Conservation (phyloP, 2,888 invertebrate species). For the Ctena decussata region DNA sequence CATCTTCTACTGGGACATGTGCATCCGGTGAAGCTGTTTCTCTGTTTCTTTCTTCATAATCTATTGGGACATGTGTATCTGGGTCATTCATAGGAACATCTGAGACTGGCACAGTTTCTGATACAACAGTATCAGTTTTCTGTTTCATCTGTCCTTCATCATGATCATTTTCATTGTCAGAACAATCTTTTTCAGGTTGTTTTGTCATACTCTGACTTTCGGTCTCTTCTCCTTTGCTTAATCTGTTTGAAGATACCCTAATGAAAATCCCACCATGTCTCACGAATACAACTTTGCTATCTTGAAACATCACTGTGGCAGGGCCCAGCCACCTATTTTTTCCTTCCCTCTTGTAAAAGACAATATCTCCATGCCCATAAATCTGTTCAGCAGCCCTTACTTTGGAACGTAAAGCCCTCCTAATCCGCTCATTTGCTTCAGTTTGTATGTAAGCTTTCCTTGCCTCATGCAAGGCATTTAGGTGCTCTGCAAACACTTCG, state of each 20-base stretch:
- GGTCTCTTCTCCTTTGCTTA: neutral
- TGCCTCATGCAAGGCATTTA: constrained; percentile 50
- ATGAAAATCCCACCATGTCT: constrained; percentile 21
- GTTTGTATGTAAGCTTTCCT: constrained; percentile 50
- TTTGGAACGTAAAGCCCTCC: constrained; percentile 52
- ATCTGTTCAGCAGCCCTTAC: constrained; percentile 57
- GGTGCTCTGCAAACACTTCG: constrained; percentile 46
- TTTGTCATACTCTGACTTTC: neutral
- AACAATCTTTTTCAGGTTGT: neutral
- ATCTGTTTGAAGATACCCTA: constrained; percentile 14
- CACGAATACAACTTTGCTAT: too few relatives aligned
- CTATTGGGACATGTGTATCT: neutral
- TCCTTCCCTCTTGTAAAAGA: constrained; percentile 61
- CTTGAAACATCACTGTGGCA: constrained; percentile 22
- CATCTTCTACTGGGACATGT: neutral
- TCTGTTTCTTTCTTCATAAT: neutral
- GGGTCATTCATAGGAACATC: constrained; percentile 11
- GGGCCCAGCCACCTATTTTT: constrained; percentile 26
- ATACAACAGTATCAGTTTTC: neutral
- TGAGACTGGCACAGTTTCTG: neutral
- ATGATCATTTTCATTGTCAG: neutral
- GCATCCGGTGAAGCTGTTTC: neutral
- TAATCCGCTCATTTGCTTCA: constrained; percentile 55
- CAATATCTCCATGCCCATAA: constrained; percentile 56
- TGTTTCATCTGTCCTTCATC: neutral